These are phyloP conservation scores for Halyomorpha halys DNA, from an alignment of 1,140 invertebrate species.

Conservation along the genomic window DNA sequence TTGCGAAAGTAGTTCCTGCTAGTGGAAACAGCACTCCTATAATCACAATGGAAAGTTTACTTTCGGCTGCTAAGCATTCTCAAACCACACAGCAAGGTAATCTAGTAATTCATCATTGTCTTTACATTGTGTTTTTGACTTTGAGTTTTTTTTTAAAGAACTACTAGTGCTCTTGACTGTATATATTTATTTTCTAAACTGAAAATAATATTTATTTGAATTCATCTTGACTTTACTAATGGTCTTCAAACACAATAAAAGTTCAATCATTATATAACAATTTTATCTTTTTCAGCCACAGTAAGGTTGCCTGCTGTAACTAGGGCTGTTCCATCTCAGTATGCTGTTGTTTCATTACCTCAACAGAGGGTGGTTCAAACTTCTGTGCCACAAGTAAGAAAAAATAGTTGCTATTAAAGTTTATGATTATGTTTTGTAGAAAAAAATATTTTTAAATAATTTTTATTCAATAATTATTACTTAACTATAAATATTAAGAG, in stretches of 20 bases:
- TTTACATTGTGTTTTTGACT: background rate
- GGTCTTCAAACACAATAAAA: too few species aligned
- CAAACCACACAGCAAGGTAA: slow-evolving; percentile 36
- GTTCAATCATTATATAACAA: too few species aligned
- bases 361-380: slow-evolving; percentile 31
- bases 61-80: slow-evolving; percentile 42
- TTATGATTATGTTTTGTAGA: too few species aligned
- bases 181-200: too few species aligned
- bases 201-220: too few species aligned
- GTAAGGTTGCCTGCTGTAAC: slow-evolving; percentile 30
- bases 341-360: slow-evolving; percentile 30
- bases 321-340: slow-evolving; percentile 36
- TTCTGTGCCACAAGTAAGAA: slow-evolving; percentile 19
- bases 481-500: too few species aligned
- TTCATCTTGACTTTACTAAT: too few species aligned
- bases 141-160: background rate
- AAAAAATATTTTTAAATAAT: too few species aligned
- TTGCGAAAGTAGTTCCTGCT: slow-evolving; percentile 24
- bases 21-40: slow-evolving; percentile 34
- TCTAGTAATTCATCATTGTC: background rate
- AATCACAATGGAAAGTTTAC: slow-evolving; percentile 50
- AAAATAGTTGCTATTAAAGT: too few species aligned
- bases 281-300: background rate
- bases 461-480: too few species aligned
- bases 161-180: too few species aligned